phyloP scores from a whole-genome alignment of 2,888 invertebrate genomes.

The Pantelozetes paolii region DNA sequence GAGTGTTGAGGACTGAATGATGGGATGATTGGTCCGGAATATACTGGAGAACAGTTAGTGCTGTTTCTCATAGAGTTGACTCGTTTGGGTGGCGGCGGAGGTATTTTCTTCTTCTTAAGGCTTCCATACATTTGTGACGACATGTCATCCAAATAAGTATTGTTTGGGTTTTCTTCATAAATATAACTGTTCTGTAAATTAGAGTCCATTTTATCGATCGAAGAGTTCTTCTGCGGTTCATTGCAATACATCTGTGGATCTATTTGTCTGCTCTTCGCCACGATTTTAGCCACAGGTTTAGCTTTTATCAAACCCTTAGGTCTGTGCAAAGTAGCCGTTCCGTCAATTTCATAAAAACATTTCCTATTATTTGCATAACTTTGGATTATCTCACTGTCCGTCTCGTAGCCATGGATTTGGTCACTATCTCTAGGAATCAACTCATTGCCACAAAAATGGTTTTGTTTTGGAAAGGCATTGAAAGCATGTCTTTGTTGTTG shows the following conservation, averaged over 20 bases:
- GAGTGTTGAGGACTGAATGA: slow-evolving; percentile 42
- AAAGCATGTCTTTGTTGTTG: slow-evolving; percentile 40
- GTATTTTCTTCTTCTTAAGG: slow-evolving; percentile 52
- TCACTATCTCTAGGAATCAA: slow-evolving; percentile 41
- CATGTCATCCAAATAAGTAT: not conserved
- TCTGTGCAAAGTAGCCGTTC: slow-evolving; percentile 71
- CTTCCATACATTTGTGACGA: slow-evolving; percentile 48
- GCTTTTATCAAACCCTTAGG: slow-evolving; percentile 75
- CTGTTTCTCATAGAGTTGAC: slow-evolving; percentile 35
- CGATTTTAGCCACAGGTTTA: slow-evolving; percentile 71
- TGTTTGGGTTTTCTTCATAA: slow-evolving; percentile 26
- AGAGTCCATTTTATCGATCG: not conserved
- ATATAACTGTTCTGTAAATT: slow-evolving; percentile 1
- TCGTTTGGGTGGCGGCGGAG: slow-evolving; percentile 57
- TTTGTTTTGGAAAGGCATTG: slow-evolving; percentile 45
- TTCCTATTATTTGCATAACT: slow-evolving; percentile 25
- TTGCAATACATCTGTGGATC: slow-evolving; percentile 25
- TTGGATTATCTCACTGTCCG: slow-evolving; percentile 30
- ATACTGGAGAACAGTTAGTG: slow-evolving; percentile 26
- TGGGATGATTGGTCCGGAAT: not conserved
- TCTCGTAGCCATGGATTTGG: slow-evolving; percentile 34
- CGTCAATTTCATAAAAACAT: slow-evolving; percentile 44
- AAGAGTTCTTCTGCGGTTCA: slow-evolving; percentile 11
- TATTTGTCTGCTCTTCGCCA: slow-evolving; percentile 45
- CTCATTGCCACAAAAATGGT: slow-evolving; percentile 45